Evolutionary conservation across 2,888 invertebrate genomes (phyloP).

Genomic region (Mesodorylaimus sp.): DNA sequence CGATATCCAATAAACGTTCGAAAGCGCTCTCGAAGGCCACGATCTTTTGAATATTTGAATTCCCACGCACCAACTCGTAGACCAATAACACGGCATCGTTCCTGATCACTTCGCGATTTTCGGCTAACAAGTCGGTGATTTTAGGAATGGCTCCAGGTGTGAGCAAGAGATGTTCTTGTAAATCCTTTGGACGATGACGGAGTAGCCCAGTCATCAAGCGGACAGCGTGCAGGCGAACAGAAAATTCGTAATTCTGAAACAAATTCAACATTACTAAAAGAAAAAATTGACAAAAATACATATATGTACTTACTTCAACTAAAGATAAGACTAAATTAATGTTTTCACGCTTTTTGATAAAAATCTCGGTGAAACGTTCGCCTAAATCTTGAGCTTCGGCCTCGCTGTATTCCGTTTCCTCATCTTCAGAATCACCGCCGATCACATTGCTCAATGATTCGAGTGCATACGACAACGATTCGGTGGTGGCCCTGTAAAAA

Average conservation of each 20-base stretch:
- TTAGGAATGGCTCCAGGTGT: slow-evolving; percentile 75
- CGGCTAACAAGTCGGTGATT: slow-evolving; percentile 82
- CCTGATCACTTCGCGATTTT: slow-evolving; percentile 79
- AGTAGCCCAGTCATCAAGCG: slow-evolving; percentile 70
- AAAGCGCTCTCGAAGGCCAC: slow-evolving; percentile 98
- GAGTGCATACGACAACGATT: slow-evolving; percentile 72
- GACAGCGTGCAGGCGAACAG: slow-evolving; percentile 72
- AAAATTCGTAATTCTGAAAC: slow-evolving; percentile 65
- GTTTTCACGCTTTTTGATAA: slow-evolving; percentile 31
- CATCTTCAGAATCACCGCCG: slow-evolving; percentile 31
- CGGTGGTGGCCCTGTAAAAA: slow-evolving; percentile 51
- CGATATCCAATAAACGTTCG: slow-evolving; percentile 77
- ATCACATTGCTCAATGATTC: slow-evolving; percentile 82
- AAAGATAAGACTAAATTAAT: slow-evolving; percentile 29
- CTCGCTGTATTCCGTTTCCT: slow-evolving; percentile 15
- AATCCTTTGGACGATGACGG: slow-evolving; percentile 47
- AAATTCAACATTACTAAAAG: slow-evolving; percentile 3
- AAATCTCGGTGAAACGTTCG: slow-evolving; percentile 37
- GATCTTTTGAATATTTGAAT: slow-evolving; percentile 94
- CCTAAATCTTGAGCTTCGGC: slow-evolving; percentile 32
- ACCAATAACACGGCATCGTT: slow-evolving; percentile 77
- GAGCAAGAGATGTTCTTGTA: slow-evolving; percentile 39
- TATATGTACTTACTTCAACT: slow-evolving; percentile 26
- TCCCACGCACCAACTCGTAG: slow-evolving; percentile 74
- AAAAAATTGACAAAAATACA: background rate